phyloP scores from a whole-genome alignment of 1,140 invertebrate species.

The Phthorimaea operculella region DNA sequence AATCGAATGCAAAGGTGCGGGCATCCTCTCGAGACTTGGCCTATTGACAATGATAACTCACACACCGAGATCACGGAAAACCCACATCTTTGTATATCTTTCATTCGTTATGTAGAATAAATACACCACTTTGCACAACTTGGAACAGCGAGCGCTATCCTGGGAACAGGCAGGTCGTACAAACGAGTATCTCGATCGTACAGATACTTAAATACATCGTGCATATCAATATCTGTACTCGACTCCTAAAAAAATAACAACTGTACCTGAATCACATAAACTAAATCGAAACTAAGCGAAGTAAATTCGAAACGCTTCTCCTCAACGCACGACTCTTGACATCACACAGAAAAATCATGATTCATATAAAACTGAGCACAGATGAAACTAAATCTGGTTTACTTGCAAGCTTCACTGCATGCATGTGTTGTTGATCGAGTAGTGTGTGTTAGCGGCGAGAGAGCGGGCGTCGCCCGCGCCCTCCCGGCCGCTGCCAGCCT shows the following conservation, averaged over 20 bases:
- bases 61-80: conserved; percentile 53
- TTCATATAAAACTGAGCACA: conserved; percentile 66
- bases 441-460: conserved; percentile 47
- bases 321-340: conserved; percentile 67
- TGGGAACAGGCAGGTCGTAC: conserved; percentile 39
- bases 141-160: conserved; percentile 47
- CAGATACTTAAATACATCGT: conserved; percentile 53
- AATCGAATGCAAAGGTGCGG: conserved; percentile 63
- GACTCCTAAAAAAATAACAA: conserved; percentile 47
- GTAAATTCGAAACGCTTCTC: conserved; percentile 69
- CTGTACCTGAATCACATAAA: conserved; percentile 58
- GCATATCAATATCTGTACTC: conserved; percentile 60
- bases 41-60: conserved; percentile 32
- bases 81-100: conserved; percentile 63
- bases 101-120: conserved; percentile 56
- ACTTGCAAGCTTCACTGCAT: conserved; percentile 66
- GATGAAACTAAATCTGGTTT: conserved; percentile 65
- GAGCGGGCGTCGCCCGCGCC: conserved; percentile 8
- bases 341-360: conserved; percentile 66
- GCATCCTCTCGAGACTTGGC: conserved; percentile 38
- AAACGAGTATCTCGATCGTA: conserved; percentile 33
- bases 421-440: conserved; percentile 61
- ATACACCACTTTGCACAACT: conserved; percentile 65
- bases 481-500: conserved; percentile 26
- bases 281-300: conserved; percentile 41